Evolutionary conservation across 2,113 vertebrate species (phyloP), one percentile per base, ranked within the genome.

Genomic region (Scalopus aquaticus): DNA sequence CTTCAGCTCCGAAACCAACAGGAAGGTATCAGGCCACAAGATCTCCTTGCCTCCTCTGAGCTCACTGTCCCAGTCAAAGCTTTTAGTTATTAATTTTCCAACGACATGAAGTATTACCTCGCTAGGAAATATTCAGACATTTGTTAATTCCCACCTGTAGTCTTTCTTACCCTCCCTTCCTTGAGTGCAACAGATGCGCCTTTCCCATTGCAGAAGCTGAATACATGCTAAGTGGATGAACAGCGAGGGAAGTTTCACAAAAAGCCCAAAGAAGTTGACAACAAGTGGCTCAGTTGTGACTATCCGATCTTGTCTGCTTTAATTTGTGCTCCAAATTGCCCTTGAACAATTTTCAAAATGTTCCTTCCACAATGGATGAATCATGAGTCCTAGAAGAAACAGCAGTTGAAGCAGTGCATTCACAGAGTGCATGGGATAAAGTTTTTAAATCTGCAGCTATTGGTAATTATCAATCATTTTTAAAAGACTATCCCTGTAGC

Each of bases 401-500:
- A 76, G 56, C 78, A 90, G 76, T 73, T n/a, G 16, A 28, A 88
- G 76, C 51, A 65, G 3, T 80, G 2, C 83, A 90, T 67, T 84
- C 90, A 92, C 54, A 79, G 69, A 93, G 2, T 44, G 32, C 60
- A 19, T 78, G 86, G 97, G 97, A 87, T 51, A 93, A 69, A 54
- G 7, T 96, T 97, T 95, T 76, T 88, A 97, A 91, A 96, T 83
- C 91, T 98, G 88, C 58, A 96, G 84, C 94, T 62, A 72, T 97
- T 95, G 93, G 80, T 96, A 97, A 96, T 87, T 96, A 88, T 96
- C 96, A 97, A 97, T 97, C 83, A 96, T 95, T 97, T 95, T 58
- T 51, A 86, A 83, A 97, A 98, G 88, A 62, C 77, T 89, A 54
- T 97, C 97, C 95, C 70, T 96, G 97, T 96, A 77, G 92, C 72